Conservation (phyloP, 2,888 invertebrate species). For the Folsomia manolachei region DNA sequence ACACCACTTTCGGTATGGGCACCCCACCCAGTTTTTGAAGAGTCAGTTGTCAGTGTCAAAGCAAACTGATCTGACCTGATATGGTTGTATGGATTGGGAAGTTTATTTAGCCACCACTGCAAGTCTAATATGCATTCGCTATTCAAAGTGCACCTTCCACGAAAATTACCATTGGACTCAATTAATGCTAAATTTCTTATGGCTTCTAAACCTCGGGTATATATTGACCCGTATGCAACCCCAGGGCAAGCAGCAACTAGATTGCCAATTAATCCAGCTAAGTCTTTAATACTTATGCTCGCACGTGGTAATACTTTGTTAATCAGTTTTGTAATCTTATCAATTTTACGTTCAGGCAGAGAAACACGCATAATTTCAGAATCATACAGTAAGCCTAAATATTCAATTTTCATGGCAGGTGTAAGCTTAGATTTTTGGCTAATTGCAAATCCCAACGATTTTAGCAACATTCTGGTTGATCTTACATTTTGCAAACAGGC, state of each 20-base stretch:
- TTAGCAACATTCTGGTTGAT: not conserved
- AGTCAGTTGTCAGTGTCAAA: slow-evolving; percentile 20
- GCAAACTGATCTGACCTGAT: slow-evolving; percentile 23
- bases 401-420: not conserved
- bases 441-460: slow-evolving; percentile 11
- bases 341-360: not conserved
- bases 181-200: slow-evolving; percentile 12
- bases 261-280: slow-evolving; percentile 13
- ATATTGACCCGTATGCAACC: slow-evolving; percentile 9
- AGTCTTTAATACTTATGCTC: not conserved
- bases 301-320: not conserved
- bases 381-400: slow-evolving; percentile 18
- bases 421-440: not conserved
- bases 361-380: not conserved
- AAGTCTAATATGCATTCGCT: not conserved
- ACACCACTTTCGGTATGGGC: not conserved
- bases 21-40: slow-evolving; percentile 30
- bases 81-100: not conserved
- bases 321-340: not conserved
- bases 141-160: not conserved
- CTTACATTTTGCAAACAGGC: not conserved
- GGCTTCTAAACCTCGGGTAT: slow-evolving; percentile 14
- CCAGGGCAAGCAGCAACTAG: slow-evolving; percentile 25
- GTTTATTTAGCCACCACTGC: slow-evolving; percentile 18
- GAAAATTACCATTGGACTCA: not conserved